Conservation (phyloP, 2,888 invertebrate genomes). For the Morpho helenor region DNA sequence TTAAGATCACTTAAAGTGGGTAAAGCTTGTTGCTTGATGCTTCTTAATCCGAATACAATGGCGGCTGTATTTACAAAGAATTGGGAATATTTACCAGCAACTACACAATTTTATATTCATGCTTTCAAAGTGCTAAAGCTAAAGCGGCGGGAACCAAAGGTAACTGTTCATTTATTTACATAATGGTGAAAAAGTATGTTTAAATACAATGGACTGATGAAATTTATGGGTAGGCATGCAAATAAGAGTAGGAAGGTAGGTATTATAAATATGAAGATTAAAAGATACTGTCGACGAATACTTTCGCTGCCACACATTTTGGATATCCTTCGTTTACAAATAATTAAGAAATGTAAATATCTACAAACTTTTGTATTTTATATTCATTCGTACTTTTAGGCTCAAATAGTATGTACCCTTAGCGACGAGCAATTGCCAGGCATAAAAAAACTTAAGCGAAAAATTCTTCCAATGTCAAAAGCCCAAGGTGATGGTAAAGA, state of each 20-base stretch:
- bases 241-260: too few relatives aligned
- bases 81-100: slow-evolving; percentile 67
- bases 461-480: slow-evolving; percentile 40
- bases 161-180: slow-evolving; percentile 26
- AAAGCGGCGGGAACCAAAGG: slow-evolving; percentile 61
- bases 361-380: too few relatives aligned
- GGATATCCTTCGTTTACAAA: too few relatives aligned
- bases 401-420: slow-evolving; percentile 57
- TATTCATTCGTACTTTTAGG: slow-evolving; percentile 33
- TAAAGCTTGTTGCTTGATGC: slow-evolving; percentile 81
- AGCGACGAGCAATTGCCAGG: slow-evolving; percentile 56
- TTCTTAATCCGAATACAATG: slow-evolving; percentile 78
- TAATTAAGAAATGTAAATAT: too few relatives aligned
- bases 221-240: too few relatives aligned
- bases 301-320: too few relatives aligned
- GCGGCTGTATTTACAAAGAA: slow-evolving; percentile 75
- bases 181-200: not conserved
- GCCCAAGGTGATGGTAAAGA: slow-evolving; percentile 54
- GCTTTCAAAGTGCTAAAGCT: slow-evolving; percentile 80
- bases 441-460: slow-evolving; percentile 40
- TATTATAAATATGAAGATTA: too few relatives aligned
- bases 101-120: slow-evolving; percentile 77
- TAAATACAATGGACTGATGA: too few relatives aligned
- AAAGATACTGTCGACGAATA: too few relatives aligned
- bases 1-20: slow-evolving; percentile 74